A percentile compares a stretch with the other conserved stretches of the same genome.
Conservation (phyloP, 2,888 invertebrate genomes). For the Leistus spinibarbis region DNA sequence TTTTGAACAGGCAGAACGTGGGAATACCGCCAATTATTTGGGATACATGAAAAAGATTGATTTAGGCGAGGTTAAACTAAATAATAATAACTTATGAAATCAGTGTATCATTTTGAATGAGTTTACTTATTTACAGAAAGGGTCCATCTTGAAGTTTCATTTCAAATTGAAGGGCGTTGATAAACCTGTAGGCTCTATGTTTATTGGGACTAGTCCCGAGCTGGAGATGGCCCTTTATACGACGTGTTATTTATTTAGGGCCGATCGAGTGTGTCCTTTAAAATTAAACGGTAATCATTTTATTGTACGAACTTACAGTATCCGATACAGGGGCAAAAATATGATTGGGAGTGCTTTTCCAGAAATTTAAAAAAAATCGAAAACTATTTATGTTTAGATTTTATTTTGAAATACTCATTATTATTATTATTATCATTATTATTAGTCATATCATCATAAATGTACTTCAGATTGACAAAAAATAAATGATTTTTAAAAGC, state of each 20-base stretch:
- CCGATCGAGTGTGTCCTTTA: slow-evolving; percentile 75
- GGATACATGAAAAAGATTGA: slow-evolving; percentile 77
- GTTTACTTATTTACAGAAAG: slow-evolving; percentile 69
- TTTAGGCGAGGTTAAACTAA: slow-evolving; percentile 69
- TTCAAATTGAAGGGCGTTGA: slow-evolving; percentile 72
- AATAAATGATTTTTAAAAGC: no score
- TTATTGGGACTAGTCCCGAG: slow-evolving; percentile 88
- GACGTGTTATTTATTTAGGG: slow-evolving; percentile 79
- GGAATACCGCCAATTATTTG: slow-evolving; percentile 74
- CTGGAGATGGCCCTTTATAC: slow-evolving; percentile 90
- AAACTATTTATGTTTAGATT: not conserved
- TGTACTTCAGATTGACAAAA: no score
- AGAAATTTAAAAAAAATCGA: slow-evolving; percentile 63
- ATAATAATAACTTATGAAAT: not conserved
- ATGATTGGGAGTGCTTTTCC: slow-evolving; percentile 84
- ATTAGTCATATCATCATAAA: no score
- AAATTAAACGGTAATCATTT: slow-evolving; percentile 74
- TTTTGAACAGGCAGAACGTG: slow-evolving; percentile 77
- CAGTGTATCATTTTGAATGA: not conserved
- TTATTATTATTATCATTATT: no score
- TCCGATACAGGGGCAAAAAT: slow-evolving; percentile 76
- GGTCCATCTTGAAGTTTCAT: slow-evolving; percentile 73
- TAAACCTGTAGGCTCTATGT: slow-evolving; percentile 79
- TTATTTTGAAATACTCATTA: no score
- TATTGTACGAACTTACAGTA: slow-evolving; percentile 75